Evolutionary conservation across 2,888 invertebrate genomes (phyloP).

Genomic region (Metellina segmentata): DNA sequence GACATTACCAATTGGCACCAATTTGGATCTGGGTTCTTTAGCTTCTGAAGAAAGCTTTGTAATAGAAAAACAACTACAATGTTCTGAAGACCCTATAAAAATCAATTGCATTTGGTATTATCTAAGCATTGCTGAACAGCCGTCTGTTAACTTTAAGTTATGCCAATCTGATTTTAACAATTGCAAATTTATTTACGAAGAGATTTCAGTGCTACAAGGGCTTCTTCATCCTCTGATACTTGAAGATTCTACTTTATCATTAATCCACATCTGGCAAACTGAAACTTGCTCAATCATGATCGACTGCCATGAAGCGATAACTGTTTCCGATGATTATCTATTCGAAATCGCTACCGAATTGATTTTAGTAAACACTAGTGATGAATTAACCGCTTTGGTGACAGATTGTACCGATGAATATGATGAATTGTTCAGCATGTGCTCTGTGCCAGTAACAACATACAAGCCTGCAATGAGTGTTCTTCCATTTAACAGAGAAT

Average conservation of each 20-base stretch:
- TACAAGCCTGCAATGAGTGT: conserved; percentile 67
- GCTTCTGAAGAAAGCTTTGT: too few species aligned
- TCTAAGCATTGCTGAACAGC: too few species aligned
- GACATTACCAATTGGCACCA: too few species aligned
- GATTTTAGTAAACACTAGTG: neutral
- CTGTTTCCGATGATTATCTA: neutral
- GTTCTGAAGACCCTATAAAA: too few species aligned
- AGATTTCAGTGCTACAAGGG: too few species aligned
- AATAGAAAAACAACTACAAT: too few species aligned
- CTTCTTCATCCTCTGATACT: neutral
- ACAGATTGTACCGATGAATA: neutral
- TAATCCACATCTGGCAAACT: neutral
- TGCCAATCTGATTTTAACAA: too few species aligned
- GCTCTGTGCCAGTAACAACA: conserved; percentile 30
- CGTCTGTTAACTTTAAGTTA: too few species aligned
- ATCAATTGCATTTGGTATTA: too few species aligned
- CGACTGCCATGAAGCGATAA: conserved; percentile 6
- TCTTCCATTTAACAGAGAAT: conserved; percentile 35
- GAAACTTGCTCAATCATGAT: neutral
- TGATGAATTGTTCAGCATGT: conserved; percentile 21
- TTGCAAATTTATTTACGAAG: too few species aligned
- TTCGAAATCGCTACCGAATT: neutral
- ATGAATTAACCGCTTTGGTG: neutral
- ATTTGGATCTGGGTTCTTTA: too few species aligned
- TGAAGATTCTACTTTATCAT: neutral